Evolutionary conservation across 2,797 vertebrate species (phyloP), one percentile per base, ranked within the genome.

Genomic region (Menidia menidia): DNA sequence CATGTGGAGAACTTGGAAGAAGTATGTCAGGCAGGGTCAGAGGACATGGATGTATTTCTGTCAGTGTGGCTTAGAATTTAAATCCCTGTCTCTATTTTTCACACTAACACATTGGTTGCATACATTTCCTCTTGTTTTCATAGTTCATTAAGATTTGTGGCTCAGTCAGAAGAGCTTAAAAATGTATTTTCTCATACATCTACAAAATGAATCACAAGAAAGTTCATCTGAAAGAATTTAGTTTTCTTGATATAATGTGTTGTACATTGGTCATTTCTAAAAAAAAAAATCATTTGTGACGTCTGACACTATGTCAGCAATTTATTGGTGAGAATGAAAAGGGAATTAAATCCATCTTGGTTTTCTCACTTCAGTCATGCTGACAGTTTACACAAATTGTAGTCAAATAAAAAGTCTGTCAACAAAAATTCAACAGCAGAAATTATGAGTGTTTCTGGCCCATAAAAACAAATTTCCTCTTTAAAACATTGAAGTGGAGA

Each of bases 71-170:
- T 67, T 72, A 55, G n/a, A 55, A 77, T 58, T 3, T 8, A 69
- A 33, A 1, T 53, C 25, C 35, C 31, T 25, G 10, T 45, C 50
- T 68, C 18, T 15, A 76, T 58, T 77, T 82, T 66, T 60, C 33
- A 58, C 39, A 77, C 68, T 66, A 67, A 80, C 51, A 60, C 48
- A 33, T 19, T 52, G 64, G 80, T 80, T 56, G 75, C 39, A 53
- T 10, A 18, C 11, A 12, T 35, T 13, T 39, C 11, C 42, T 70
- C 19, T 55, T 30, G 39, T 55, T 16, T 64, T 0, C 42, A 44
- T 5, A 33, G 25, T 47, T 56, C n/a, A 51, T 11, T 47, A 9
- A 62, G 58, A 62, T 47, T 10, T 50, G 13, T 30, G 30, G 15
- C 42, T 52, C 53, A 8, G 60, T 19, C 32, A 14, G 47, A 45